Base-by-base conservation (phyloP, 2,888 invertebrate species). In the Clistopyga incitator region DNA sequence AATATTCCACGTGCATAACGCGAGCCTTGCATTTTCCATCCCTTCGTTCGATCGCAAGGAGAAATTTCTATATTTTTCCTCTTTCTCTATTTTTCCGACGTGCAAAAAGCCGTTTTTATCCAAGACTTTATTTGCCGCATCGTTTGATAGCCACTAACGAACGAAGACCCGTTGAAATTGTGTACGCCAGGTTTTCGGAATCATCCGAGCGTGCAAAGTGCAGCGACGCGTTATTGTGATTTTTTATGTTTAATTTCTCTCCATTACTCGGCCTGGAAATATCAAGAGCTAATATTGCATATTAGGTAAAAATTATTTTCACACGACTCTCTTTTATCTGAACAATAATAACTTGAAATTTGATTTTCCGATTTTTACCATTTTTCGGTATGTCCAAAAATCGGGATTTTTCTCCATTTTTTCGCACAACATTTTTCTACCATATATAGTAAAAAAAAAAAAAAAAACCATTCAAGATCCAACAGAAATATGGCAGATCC, bases 61-160 rank as follows among this genome's bases (percentile, higher is more conserved):
- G 42, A 38, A 61, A 64, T 20, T 64, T 64, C 64, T 38, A 42
- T 20, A 64, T 20, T 64, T 38, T 10, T 38, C 8, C 11, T 38
- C 34, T 2, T 10, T 61, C 6, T 42, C 2, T 38, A 3, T 8
- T 18, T 38, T 18, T n/a, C 34, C n/a, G 29, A 29, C 15, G 61
- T 38, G 10, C 38, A 42, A 64, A 42, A 11, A 8, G n/a, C 1
- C 10, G 13, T 61, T 61, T 61, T 34, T 61, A 34, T 61, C 59
- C n/a, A 29, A n/a, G 34, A 61, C 34, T 38, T 15, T 61, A 34
- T 61, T 18, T n/a, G n/a, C 29, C 29, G 34, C 29, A 34, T 29
- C 34, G 34, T 61, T 61, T 61, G 59, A 29, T 29, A 61, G 2
- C 54, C 54, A 56, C 34, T 61, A 34, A 61, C 38, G 61, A 64